Base-by-base conservation (phyloP, 2,888 invertebrate genomes). In the Eupithecia insigniata region DNA sequence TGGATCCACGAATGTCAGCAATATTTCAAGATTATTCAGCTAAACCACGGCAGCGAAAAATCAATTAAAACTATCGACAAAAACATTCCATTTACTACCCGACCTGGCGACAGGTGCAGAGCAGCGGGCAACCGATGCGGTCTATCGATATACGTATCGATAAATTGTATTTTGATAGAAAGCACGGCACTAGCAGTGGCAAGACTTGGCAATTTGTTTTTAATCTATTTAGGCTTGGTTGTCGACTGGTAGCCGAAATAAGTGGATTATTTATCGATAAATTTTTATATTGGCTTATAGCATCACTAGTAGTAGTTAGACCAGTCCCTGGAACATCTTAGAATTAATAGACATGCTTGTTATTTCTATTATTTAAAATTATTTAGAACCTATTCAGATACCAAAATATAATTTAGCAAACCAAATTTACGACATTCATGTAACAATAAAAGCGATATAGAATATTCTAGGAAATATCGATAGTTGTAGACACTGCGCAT, bases 91-190 rank as follows among this genome's bases (percentile, higher is more conserved):
- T 84, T 66, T 69, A 55, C 67, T 67, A 64, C 64, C 46, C 64
- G 74, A 73, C 66, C 73, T 66, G 84, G 88, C 81, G 91, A 90
- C 92, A 92, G 92, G 91, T 92, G 92, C 87, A 86, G 81, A 86
- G 84, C 83, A 84, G 73, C 81, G 81, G 78, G 76, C 72, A 80
- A 80, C 76, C 80, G 80, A 80, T 82, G 81, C 79, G 81, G 83
- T 82, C 81, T 86, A 87, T 88, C 86, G 87, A 86, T 88, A 85
- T 86, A 76, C 74, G 70, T 71, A 85, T 87, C 88, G 88, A 89
- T 89, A 90, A 89, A 90, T 89, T 88, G 85, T 86, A 82, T 90
- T 88, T 88, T 86, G 87, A 89, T 88, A 87, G 81, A 70, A 74
- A 36, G 72, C 79, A 77, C 81, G 83, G 83, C 83, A 73, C 82